Percentiles rank a stretch among this genome's conserved stretches.
These are phyloP conservation scores for Paratilapia polleni DNA, from an alignment of 2,113 vertebrate genomes.

Conservation along the genomic window DNA sequence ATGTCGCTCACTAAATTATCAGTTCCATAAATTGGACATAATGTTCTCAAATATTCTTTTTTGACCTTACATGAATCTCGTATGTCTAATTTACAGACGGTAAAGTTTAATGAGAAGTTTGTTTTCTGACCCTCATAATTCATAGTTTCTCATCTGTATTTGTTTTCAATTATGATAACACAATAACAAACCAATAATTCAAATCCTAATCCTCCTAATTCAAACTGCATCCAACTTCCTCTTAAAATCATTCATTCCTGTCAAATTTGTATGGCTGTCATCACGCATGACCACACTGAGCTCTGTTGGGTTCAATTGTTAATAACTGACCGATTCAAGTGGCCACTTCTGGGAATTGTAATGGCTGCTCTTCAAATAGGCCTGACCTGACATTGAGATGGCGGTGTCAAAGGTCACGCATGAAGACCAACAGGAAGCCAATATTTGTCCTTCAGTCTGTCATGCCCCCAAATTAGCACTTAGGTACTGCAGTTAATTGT, in stretches of 20 bases:
- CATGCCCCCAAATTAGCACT: constrained; percentile 37
- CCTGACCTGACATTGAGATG: constrained; percentile 58
- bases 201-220: background rate
- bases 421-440: constrained; percentile 57
- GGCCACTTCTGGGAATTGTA: constrained; percentile 75
- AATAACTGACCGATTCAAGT: constrained; percentile 74
- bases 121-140: background rate
- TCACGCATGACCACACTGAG: constrained; percentile 25
- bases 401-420: constrained; percentile 66
- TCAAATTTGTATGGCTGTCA: constrained; percentile 13
- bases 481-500: background rate
- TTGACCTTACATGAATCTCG: background rate
- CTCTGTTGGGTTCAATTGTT: constrained; percentile 36
- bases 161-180: no score
- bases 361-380: constrained; percentile 64
- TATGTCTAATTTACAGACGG: background rate
- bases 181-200: no score
- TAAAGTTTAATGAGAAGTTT: background rate
- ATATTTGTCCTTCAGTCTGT: constrained; percentile 48
- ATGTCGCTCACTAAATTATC: background rate
- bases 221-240: background rate
- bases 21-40: no score
- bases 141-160: no score
- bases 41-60: no score
- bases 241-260: constrained; percentile 10